Evolutionary conservation across 2,888 invertebrate species (phyloP).

Genomic region (Scaptodrosophila latifasciaeformis): DNA sequence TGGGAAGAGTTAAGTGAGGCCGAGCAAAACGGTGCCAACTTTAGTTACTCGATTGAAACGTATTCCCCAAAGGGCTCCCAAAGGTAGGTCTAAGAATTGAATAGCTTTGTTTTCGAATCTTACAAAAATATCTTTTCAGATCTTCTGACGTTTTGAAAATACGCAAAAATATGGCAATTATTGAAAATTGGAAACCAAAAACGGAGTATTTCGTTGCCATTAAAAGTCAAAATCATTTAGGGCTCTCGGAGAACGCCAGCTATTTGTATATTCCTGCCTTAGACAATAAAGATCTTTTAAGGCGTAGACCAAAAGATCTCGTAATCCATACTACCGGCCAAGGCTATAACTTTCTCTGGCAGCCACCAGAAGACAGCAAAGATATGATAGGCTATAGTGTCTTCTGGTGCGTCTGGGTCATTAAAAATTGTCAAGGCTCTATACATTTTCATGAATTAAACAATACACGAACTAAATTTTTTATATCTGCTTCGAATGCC

Average conservation of each 20-base stretch:
- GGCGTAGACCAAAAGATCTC: slow-evolving; percentile 5
- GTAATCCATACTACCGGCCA: slow-evolving; percentile 16
- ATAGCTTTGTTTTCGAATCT: slow-evolving; percentile 5
- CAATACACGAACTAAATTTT: background rate
- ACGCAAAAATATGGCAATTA: slow-evolving; percentile 16
- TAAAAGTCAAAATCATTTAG: slow-evolving; percentile 27
- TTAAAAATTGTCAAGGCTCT: background rate
- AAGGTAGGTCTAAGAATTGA: too few species aligned
- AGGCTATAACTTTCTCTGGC: slow-evolving; percentile 9
- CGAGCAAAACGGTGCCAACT: background rate
- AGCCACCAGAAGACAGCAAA: background rate
- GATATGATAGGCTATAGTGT: slow-evolving; percentile 24
- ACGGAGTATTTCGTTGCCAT: slow-evolving; percentile 9
- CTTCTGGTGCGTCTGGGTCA: slow-evolving; percentile 21
- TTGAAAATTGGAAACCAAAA: background rate
- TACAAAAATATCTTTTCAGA: background rate
- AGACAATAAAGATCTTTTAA: background rate
- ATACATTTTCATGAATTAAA: background rate
- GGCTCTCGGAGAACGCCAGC: slow-evolving; percentile 24
- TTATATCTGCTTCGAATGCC: background rate
- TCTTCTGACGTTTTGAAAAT: too few species aligned
- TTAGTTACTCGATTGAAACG: background rate
- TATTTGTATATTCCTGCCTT: slow-evolving; percentile 14
- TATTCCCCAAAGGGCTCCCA: too few species aligned
- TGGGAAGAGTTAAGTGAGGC: background rate